A percentile compares a stretch with the other conserved stretches of the same genome.
Evolutionary conservation across 2,113 vertebrate species (phyloP).

Genomic region (Catharus fuscescens): DNA sequence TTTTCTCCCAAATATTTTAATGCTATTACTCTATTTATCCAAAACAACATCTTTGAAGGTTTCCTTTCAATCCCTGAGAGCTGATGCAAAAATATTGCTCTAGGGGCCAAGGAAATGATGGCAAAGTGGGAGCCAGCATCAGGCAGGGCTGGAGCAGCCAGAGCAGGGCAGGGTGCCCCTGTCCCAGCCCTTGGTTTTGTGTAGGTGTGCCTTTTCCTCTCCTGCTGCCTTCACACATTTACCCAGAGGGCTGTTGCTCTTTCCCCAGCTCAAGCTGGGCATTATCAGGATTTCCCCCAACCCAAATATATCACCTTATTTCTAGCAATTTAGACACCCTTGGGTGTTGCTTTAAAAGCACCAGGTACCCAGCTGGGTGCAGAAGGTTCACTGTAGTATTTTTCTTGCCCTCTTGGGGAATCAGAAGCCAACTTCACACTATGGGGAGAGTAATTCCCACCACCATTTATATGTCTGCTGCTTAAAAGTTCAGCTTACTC

Average conservation of each 20-base stretch:
- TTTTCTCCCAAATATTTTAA: not conserved
- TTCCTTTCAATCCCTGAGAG: not conserved
- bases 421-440: not conserved
- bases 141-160: not conserved
- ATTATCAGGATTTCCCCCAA: not conserved
- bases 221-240: not conserved
- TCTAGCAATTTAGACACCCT: not conserved
- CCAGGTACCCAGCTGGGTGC: not conserved
- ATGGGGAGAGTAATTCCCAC: not conserved
- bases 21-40: not conserved
- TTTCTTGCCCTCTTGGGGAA: not conserved
- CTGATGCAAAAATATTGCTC: not conserved
- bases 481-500: not conserved
- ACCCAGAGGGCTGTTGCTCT: not conserved
- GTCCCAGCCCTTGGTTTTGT: not conserved
- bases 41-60: not conserved
- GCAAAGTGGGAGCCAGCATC: not conserved
- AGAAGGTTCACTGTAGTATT: fast-evolving
- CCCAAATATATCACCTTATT: not conserved
- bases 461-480: fast-evolving
- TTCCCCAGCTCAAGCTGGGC: not conserved
- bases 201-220: not conserved
- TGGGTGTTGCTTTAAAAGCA: not conserved
- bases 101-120: not conserved
- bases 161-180: not conserved